A percentile compares a stretch with the other conserved stretches of the same genome.
Evolutionary conservation across 2,113 vertebrate genomes (phyloP).

Genomic region (Coregonus clupeaformis): DNA sequence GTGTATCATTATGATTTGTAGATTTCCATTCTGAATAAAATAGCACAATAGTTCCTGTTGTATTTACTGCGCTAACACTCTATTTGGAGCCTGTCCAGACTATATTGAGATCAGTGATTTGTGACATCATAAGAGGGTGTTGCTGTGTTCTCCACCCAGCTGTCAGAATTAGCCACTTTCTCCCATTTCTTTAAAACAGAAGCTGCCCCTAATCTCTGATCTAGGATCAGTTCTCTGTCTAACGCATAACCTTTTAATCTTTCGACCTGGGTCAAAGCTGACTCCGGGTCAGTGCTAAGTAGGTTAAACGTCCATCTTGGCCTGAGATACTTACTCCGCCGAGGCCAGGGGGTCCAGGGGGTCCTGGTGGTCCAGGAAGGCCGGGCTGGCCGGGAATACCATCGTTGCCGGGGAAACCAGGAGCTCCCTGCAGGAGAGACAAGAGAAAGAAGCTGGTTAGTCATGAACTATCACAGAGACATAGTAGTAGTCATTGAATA

Average conservation of each 20-base stretch:
- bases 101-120: neutral
- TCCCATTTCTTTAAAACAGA: neutral
- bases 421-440: slow-evolving; percentile 73
- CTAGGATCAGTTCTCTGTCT: neutral
- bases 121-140: neutral
- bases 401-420: slow-evolving; percentile 85
- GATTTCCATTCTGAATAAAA: neutral
- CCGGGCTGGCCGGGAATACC: slow-evolving; percentile 88
- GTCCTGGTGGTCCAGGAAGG: slow-evolving; percentile 84
- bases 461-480: neutral
- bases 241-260: neutral
- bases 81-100: neutral
- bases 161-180: too few species aligned
- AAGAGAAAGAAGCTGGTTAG: neutral
- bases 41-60: neutral
- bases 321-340: slow-evolving; percentile 86
- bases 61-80: neutral
- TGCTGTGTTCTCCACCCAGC: too few species aligned
- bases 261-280: too few species aligned
- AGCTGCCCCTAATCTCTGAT: neutral
- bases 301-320: neutral
- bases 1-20: neutral
- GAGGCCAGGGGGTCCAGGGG: slow-evolving; percentile 88
- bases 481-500: neutral
- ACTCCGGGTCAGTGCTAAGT: neutral